A percentile compares a stretch with the other conserved stretches of the same genome.
phyloP scores from a whole-genome alignment of 2,113 vertebrate genomes.

The Cochlearius cochlearius region DNA sequence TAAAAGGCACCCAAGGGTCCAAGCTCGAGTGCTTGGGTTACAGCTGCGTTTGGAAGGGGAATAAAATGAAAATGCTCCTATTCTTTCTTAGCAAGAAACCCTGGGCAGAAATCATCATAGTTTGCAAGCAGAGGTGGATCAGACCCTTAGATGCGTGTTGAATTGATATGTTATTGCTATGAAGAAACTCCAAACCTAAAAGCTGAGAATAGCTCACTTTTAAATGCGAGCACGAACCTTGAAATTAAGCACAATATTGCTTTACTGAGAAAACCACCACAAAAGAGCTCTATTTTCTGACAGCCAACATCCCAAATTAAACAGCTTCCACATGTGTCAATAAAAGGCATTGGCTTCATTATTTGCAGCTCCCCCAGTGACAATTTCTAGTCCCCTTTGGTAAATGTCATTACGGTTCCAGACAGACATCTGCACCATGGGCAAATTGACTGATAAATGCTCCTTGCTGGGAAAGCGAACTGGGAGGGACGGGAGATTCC shows the following conservation, averaged over 20 bases:
- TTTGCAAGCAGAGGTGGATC: not conserved
- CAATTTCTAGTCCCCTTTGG: constrained; percentile 24
- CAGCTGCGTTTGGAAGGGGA: not conserved
- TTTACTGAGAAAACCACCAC: not conserved
- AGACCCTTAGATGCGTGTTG: not conserved
- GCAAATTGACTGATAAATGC: not conserved
- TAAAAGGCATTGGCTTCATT: constrained; percentile 48
- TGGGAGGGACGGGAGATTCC: not conserved
- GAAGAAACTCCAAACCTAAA: not conserved
- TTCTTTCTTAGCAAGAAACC: not conserved
- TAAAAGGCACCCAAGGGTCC: not conserved
- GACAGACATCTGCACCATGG: constrained; percentile 14
- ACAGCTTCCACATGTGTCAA: constrained; percentile 48
- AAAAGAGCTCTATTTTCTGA: constrained; percentile 40
- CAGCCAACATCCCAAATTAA: constrained; percentile 42
- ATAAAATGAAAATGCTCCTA: not conserved
- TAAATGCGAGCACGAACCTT: not conserved
- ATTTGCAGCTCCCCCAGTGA: constrained; percentile 28
- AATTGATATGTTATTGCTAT: not conserved
- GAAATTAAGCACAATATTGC: not conserved
- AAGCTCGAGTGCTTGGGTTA: not conserved
- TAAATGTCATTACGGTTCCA: constrained; percentile 46
- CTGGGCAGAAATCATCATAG: not conserved
- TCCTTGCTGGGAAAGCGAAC: not conserved
- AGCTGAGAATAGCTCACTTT: not conserved